These are phyloP conservation scores for Oryzias curvinotus DNA, from an alignment of 2,113 vertebrate genomes.

Conservation along the genomic window DNA sequence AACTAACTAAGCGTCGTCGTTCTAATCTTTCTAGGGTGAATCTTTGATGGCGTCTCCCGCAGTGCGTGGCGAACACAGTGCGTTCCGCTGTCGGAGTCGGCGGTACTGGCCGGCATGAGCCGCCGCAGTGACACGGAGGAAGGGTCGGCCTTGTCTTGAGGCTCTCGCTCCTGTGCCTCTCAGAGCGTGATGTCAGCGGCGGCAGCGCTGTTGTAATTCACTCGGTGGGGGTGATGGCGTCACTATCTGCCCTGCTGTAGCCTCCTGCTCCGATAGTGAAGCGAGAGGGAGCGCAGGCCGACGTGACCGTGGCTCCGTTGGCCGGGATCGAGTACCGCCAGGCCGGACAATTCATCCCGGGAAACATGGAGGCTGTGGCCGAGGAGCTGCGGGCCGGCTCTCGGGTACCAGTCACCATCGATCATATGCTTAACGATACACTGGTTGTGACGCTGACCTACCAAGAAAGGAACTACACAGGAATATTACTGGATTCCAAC, in stretches of 20 bases:
- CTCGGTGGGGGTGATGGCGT: slow-evolving; percentile 83
- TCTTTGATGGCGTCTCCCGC: no score
- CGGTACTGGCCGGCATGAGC: slow-evolving; percentile 29
- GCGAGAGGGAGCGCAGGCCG: slow-evolving; percentile 79
- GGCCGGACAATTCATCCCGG: slow-evolving; percentile 75
- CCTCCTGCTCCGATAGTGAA: slow-evolving; percentile 76
- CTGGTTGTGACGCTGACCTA: slow-evolving; percentile 89
- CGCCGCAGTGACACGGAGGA: slow-evolving; percentile 50
- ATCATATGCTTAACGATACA: slow-evolving; percentile 90
- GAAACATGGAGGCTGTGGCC: slow-evolving; percentile 83
- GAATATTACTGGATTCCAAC: slow-evolving; percentile 89
- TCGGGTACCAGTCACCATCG: slow-evolving; percentile 89
- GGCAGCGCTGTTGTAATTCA: slow-evolving; percentile 76
- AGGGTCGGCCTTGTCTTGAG: slow-evolving; percentile 67
- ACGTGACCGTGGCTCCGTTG: slow-evolving; percentile 84
- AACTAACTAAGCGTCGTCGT: no score
- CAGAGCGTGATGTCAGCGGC: slow-evolving; percentile 78
- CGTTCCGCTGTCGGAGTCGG: slow-evolving; percentile 19
- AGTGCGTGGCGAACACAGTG: neutral
- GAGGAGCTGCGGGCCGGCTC: slow-evolving; percentile 91
- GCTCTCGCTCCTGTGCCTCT: slow-evolving; percentile 58
- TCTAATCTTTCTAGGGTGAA: no score
- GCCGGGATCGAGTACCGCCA: slow-evolving; percentile 80
- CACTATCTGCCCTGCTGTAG: slow-evolving; percentile 82
- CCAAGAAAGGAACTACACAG: slow-evolving; percentile 85